Evolutionary conservation across 2,888 invertebrate species (phyloP).

Genomic region (Pardosa pseudoannulata): DNA sequence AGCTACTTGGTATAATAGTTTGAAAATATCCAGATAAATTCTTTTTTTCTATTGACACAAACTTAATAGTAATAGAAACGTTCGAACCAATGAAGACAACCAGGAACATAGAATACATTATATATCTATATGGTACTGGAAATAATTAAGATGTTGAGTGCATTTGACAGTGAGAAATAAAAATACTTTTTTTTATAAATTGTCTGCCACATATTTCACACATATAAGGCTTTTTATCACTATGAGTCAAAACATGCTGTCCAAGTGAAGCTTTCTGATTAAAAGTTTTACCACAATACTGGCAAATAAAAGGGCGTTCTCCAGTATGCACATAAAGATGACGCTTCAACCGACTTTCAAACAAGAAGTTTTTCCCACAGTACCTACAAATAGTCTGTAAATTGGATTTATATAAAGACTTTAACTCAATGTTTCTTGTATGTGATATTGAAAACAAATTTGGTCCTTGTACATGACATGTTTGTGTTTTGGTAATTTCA

Average conservation of each 20-base stretch:
- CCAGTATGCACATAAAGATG: slow-evolving; percentile 21
- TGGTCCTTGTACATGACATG: not conserved
- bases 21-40: too few species aligned
- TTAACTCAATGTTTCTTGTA: not conserved
- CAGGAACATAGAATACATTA: too few species aligned
- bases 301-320: slow-evolving; percentile 22
- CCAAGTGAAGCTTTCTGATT: slow-evolving; percentile 30
- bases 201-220: slow-evolving; percentile 23
- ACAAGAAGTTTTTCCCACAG: slow-evolving; percentile 25
- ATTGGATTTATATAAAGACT: not conserved
- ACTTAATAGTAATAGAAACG: too few species aligned
- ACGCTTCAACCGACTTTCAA: slow-evolving; percentile 21
- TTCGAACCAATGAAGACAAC: too few species aligned
- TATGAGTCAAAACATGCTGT: slow-evolving; percentile 23
- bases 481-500: too few species aligned
- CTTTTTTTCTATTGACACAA: too few species aligned
- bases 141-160: not conserved
- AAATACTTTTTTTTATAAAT: slow-evolving; percentile 28
- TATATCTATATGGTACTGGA: too few species aligned
- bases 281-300: slow-evolving; percentile 21
- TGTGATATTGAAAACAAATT: not conserved
- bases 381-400: not conserved
- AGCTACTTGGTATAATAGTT: too few species aligned
- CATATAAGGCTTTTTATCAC: slow-evolving; percentile 21
- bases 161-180: not conserved